Evolutionary conservation across 2,113 vertebrate species (phyloP), one percentile per base, ranked within the genome.

Genomic region (Vulpes ferrilata): DNA sequence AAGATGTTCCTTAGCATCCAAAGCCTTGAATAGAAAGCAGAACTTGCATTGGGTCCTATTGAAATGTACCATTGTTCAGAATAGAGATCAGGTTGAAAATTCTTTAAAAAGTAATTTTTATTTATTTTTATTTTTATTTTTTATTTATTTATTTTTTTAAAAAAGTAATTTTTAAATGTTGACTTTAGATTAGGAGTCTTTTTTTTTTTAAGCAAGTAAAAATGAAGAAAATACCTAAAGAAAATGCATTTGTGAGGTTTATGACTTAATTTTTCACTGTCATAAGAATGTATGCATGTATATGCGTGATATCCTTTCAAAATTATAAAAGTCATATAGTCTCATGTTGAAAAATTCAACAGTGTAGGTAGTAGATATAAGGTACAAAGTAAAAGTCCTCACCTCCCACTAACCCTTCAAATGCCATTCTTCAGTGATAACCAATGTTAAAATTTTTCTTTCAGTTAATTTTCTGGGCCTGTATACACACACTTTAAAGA

Each of bases 41-140:
- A 90, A 89, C 32, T 87, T 92, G 60, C 51, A 71, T 65, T 96
- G 80, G 53, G 84, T 92, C 17, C n/a, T 90, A 30, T 60, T 85
- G 71, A 95, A 95, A 92, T 74, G 7, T 95, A 80, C 27, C 13
- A 51, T 95, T 96, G 69, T 95, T 95, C 22, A 95, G 60, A 85
- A 76, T 87, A 83, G 53, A 95, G 12, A 0, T 97, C 48, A 95
- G 27, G 6, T 81, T 97, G 92, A 96, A 96, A 96, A 55, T 90
- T 90, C 25, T 82, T 79, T 59, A 53, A 86, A 96, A 95, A 62
- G 3, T 16, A 59, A 4, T 85, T 93, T 92, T 96, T 95, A 64
- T 35, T 35, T 35, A 35, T 35, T 35, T 35, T 35, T 35, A 35
- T 35, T 35, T 35, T 35, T 35, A 35, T 35, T 35, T 35, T 35